phyloP scores from a whole-genome alignment of 2,797 vertebrate species.

The Gymnothorax javanicus region DNA sequence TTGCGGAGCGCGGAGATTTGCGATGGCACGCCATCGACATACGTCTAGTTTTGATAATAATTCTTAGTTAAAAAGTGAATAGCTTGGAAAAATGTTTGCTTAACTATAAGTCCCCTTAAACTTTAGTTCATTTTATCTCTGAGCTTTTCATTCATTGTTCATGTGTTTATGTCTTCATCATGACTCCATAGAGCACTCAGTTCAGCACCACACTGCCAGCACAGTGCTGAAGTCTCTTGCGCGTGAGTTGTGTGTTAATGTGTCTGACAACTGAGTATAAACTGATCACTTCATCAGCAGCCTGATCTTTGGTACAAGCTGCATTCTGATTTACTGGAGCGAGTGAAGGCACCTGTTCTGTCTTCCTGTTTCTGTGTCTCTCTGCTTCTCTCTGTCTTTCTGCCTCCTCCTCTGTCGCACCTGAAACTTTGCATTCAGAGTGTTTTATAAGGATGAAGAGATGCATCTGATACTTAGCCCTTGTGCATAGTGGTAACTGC shows the following conservation, averaged over 20 bases:
- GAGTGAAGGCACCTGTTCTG: not conserved
- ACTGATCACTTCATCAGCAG: not conserved
- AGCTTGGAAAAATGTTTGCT: too few species aligned
- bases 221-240: not conserved
- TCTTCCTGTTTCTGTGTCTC: not conserved
- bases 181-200: not conserved
- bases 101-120: too few species aligned
- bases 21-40: too few species aligned
- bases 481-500: too few species aligned
- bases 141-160: constrained; percentile 2
- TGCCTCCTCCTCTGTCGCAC: not conserved
- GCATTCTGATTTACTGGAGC: not conserved
- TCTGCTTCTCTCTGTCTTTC: not conserved
- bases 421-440: not conserved
- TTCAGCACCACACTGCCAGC: not conserved
- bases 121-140: not conserved
- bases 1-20: too few species aligned
- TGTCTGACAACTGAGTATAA: not conserved
- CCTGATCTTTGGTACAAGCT: not conserved
- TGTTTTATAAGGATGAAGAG: too few species aligned
- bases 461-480: too few species aligned
- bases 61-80: too few species aligned
- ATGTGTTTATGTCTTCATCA: not conserved
- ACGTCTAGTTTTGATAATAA: too few species aligned
- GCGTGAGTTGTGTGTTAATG: not conserved